phyloP scores from a whole-genome alignment of 2,888 invertebrate species.

The Oeneis ivallda region DNA sequence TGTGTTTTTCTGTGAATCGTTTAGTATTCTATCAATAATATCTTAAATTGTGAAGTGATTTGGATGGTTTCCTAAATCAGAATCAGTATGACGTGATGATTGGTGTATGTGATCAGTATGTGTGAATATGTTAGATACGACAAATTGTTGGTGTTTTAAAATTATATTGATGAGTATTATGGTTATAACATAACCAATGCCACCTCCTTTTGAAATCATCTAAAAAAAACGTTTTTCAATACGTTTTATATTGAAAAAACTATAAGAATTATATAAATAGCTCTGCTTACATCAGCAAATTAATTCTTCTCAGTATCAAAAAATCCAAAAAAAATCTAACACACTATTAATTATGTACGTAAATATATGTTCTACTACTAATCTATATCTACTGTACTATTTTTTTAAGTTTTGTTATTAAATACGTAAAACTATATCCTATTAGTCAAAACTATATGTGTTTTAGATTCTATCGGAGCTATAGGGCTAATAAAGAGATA shows the following conservation, averaged over 20 bases:
- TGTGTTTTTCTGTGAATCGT: constrained; percentile 13
- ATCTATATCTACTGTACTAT: constrained; percentile 18
- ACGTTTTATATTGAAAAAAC: not conserved
- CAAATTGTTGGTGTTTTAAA: not conserved
- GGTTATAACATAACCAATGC: not conserved
- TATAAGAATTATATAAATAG: constrained; percentile 1
- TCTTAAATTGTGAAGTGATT: too few species aligned
- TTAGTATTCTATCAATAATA: not conserved
- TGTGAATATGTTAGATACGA: not conserved
- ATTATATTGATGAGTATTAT: not conserved
- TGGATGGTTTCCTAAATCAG: not conserved
- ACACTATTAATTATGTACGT: constrained; percentile 16
- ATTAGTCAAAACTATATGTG: constrained; percentile 34
- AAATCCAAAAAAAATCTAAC: constrained; percentile 14
- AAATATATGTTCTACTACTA: too few species aligned
- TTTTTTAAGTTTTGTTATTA: constrained; percentile 18
- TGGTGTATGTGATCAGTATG: not conserved
- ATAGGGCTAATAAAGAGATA: constrained; percentile 23
- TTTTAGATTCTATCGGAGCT: constrained; percentile 35
- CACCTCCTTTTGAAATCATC: not conserved
- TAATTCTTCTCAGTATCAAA: constrained; percentile 8
- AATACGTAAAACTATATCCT: constrained; percentile 39
- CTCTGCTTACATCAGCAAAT: constrained; percentile 6
- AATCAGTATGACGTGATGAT: constrained; percentile 1
- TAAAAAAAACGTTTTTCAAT: not conserved